These are phyloP conservation scores for Brotula barbata DNA, from an alignment of 2,797 vertebrate species.

Conservation along the genomic window DNA sequence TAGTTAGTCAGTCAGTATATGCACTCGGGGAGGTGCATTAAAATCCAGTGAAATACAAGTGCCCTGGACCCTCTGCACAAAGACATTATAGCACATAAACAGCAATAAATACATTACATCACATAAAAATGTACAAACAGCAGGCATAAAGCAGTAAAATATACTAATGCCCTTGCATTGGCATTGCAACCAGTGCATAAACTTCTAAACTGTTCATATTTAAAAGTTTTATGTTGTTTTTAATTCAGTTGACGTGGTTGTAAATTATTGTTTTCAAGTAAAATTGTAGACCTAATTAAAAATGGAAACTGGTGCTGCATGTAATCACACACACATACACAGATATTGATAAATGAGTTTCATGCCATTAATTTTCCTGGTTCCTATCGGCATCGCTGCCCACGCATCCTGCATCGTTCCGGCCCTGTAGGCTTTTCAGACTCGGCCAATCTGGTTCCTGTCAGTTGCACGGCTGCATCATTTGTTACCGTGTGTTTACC, in stretches of 20 bases:
- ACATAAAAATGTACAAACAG: too few species aligned
- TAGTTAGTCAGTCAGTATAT: too few species aligned
- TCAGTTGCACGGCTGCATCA: slow-evolving; percentile 41
- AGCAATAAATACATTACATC: too few species aligned
- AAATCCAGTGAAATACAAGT: too few species aligned
- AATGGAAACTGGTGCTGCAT: not conserved
- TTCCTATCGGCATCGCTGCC: slow-evolving; percentile 9
- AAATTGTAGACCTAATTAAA: not conserved
- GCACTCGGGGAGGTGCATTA: too few species aligned
- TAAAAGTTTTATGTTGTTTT: too few species aligned
- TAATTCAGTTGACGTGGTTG: not conserved
- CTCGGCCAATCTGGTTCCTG: slow-evolving; percentile 44
- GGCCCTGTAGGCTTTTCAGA: slow-evolving; percentile 40
- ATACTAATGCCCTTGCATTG: too few species aligned
- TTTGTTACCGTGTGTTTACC: slow-evolving; percentile 48
- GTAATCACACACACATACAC: slow-evolving; percentile 6
- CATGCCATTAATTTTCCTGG: slow-evolving; percentile 22
- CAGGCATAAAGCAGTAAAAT: too few species aligned
- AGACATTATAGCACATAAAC: too few species aligned
- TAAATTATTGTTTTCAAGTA: not conserved
- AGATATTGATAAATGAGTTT: slow-evolving; percentile 29
- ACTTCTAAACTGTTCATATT: too few species aligned
- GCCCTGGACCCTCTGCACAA: too few species aligned
- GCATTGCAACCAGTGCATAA: too few species aligned
- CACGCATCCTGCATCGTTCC: slow-evolving; percentile 23